Conservation (phyloP, 2,113 vertebrate species). For the Papio anubis region DNA sequence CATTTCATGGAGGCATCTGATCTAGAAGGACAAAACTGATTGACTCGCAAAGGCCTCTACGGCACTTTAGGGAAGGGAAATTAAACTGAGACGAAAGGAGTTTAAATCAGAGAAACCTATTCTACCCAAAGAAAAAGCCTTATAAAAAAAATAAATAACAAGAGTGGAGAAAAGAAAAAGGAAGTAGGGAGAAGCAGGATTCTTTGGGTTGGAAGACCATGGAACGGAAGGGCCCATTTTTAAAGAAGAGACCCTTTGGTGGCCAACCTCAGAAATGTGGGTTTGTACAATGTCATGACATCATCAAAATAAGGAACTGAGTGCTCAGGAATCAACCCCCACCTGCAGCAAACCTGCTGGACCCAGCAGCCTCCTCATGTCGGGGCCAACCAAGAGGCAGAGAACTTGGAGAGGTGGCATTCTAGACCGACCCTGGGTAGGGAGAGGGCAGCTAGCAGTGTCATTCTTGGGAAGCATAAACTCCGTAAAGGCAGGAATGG, state of each 20-base stretch:
- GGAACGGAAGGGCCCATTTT: neutral
- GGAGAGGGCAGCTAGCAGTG: neutral
- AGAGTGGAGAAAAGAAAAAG: neutral
- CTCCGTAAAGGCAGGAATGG: neutral
- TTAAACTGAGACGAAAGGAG: neutral
- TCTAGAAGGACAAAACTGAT: constrained; percentile 55
- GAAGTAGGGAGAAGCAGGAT: neutral
- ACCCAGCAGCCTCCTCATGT: neutral
- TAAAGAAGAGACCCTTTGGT: neutral
- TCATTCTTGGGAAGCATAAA: neutral
- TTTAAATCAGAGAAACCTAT: constrained; percentile 54
- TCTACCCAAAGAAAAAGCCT: neutral
- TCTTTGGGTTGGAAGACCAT: neutral
- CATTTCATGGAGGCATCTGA: constrained; percentile 34
- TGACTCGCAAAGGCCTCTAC: constrained; percentile 47
- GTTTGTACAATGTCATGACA: accelerated
- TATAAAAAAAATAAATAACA: neutral
- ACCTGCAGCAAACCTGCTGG: neutral
- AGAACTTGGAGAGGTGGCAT: neutral
- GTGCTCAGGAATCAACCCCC: too few species aligned
- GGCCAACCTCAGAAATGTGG: neutral
- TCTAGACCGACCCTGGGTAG: neutral
- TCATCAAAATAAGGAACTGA: neutral
- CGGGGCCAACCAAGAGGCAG: neutral
- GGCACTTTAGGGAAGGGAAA: constrained; percentile 27